Base-by-base conservation (phyloP, 1,140 invertebrate genomes). In the Panagrolaimus sp. region DNA sequence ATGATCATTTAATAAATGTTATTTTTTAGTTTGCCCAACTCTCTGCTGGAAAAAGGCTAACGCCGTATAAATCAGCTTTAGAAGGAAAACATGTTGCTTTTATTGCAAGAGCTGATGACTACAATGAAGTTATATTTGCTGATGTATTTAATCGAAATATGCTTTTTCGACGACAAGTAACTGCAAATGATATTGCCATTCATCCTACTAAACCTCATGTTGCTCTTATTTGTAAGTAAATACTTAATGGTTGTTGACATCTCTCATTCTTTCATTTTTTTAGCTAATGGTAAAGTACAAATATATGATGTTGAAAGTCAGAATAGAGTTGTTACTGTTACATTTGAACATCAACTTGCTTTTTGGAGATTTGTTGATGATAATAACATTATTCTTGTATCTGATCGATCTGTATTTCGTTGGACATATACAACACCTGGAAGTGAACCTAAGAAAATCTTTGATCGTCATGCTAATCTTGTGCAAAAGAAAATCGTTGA, bases 281-380 rank as follows among this genome's bases (percentile, higher is more conserved):
- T 27, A 57, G 51, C 20, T 27, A 16, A 13, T 23, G 51, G 51
- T 57, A 57, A 57, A 20, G 20, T 57, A 8, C 51, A 57, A 57
- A 27, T 57, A 2, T 57, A 57, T 27, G 51, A 64, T n/a, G 31
- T 44, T 66, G n/a, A 66, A 20, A 31, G 47, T 13, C 48, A 38
- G 11, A 9, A 42, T 1, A 63, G 43, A 44, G 65, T 53, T 16
- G 38, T 23, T 5, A 25, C n/a, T 63, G 25, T 20, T 16, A 66
- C n/a, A 23, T 53, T 43, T 48, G 27, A 47, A 43, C 14, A 48
- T 76, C 96, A 98, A 83, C 93, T 98, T 0, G 90, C 94, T 0
- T 98, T 98, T 85, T 99, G 96, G 96, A 98, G 98, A 83, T 99
- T 96, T 96, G 97, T 98, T 78, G 93, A 91, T 0, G 87, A 93